Evolutionary conservation across 1,140 invertebrate species (phyloP).

Genomic region (Lethrus apterus): DNA sequence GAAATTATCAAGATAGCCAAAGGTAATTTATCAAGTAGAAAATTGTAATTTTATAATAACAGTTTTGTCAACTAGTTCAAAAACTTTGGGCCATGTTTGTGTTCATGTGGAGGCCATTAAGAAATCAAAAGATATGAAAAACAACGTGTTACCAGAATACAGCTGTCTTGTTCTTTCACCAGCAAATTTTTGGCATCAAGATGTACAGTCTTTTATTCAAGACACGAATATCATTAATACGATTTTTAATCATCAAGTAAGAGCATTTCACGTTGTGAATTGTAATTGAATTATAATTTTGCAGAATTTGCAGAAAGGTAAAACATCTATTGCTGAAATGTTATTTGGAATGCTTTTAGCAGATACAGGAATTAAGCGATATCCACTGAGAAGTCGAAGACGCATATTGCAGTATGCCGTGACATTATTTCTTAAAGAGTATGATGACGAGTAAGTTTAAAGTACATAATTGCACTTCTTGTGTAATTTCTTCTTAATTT

Average conservation of each 20-base stretch:
- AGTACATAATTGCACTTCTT: constrained; percentile 5
- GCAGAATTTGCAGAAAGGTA: constrained; percentile 66
- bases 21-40: constrained; percentile 49
- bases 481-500: constrained; percentile 33
- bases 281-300: constrained; percentile 21
- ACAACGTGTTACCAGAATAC: constrained; percentile 74
- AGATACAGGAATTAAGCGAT: constrained; percentile 82
- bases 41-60: constrained; percentile 7
- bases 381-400: constrained; percentile 72
- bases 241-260: constrained; percentile 75
- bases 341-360: constrained; percentile 85
- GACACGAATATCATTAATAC: constrained; percentile 73
- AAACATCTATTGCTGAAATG: constrained; percentile 80
- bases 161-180: constrained; percentile 89
- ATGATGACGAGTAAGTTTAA: constrained; percentile 61
- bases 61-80: constrained; percentile 24
- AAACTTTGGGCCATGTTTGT: constrained; percentile 71
- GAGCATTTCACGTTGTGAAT: constrained; percentile 24
- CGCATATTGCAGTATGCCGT: constrained; percentile 84
- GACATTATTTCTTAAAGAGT: constrained; percentile 77
- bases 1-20: constrained; percentile 72
- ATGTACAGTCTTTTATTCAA: constrained; percentile 64
- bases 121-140: constrained; percentile 46
- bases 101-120: constrained; percentile 78
- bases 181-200: constrained; percentile 87